Evolutionary conservation across 1,140 invertebrate species (phyloP), one percentile per base, ranked within the genome.

Genomic region (Drosophila nigrodunni): DNA sequence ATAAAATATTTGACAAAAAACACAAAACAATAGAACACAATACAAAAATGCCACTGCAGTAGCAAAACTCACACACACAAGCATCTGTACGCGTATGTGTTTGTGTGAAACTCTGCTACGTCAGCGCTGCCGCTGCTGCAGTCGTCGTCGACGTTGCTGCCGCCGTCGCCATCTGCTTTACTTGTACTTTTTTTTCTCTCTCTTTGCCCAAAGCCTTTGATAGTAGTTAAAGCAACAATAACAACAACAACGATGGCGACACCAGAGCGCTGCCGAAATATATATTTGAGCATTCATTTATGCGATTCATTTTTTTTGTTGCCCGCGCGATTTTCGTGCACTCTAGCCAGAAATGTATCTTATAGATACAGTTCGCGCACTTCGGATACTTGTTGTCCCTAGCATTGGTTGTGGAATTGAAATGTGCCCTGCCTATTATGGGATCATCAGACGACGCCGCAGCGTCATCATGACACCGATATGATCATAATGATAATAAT

Each of bases 231-330:
- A 61, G 47, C 70, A 74, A 57, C 37, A 70, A 67, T 66, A 78
- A 70, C 18, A 71, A 78, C 65, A 65, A 81, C 71, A 88, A 78
- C 81, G 76, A 86, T 78, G 82, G 62, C 82, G 62, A 71, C 71
- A 62, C 60, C 58, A 49, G 54, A 49, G 54, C 66, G 41, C 25
- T 39, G 60, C 73, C 80, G 69, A 88, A 80, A 86, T 85, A 80
- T 80, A 78, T 88, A 88, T 87, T 80, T 65, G 49, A 82, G 85
- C 77, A 87, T 87, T 87, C 80, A 87, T 87, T 83, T 87, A 88
- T 87, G 80, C 83, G 76, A 82, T 49, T 60, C 18, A 15, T 15
- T 66, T 77, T 59, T 66, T 85, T 71, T 68, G 72, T 87, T 86
- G 72, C 82, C 82, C 82, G 80, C 83, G 83, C 73, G 60, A 87